Evolutionary conservation across 1,140 invertebrate species (phyloP).

Genomic region (Episyrphus balteatus): DNA sequence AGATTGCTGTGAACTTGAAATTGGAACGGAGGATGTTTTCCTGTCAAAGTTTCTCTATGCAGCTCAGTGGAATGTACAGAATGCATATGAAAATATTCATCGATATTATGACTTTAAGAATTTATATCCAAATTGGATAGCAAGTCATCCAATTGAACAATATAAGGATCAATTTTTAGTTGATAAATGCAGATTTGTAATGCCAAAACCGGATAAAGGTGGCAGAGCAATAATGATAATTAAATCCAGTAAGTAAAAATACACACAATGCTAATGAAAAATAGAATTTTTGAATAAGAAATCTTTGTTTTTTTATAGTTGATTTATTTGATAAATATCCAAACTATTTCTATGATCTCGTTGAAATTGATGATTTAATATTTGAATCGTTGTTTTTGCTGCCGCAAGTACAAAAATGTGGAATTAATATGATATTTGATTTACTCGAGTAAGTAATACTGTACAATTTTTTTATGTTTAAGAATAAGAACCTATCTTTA

Average conservation of each 20-base stretch:
- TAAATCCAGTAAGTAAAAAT: constrained; percentile 10
- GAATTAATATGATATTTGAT: not conserved
- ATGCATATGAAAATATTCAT: constrained; percentile 23
- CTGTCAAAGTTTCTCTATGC: constrained; percentile 27
- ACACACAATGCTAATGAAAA: not conserved
- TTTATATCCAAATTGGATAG: constrained; percentile 25
- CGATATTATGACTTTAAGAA: constrained; percentile 30
- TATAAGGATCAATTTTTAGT: constrained; percentile 19
- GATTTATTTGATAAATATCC: constrained; percentile 27
- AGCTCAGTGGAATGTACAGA: constrained; percentile 20
- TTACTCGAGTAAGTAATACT: no score
- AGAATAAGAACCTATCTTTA: no score
- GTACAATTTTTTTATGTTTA: no score
- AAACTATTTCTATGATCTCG: constrained; percentile 23
- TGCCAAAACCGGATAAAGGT: constrained; percentile 26
- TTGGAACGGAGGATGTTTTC: constrained; percentile 26
- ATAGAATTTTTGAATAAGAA: no score
- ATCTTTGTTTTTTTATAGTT: constrained; percentile 6
- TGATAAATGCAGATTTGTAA: constrained; percentile 21
- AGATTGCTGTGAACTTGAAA: constrained; percentile 18
- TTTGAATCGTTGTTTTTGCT: constrained; percentile 27
- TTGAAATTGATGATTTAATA: constrained; percentile 33
- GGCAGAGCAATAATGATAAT: constrained; percentile 24
- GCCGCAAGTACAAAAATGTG: constrained; percentile 12
- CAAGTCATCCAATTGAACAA: constrained; percentile 20